phyloP scores from a whole-genome alignment of 2,797 vertebrate genomes.

The Tinamus major region DNA sequence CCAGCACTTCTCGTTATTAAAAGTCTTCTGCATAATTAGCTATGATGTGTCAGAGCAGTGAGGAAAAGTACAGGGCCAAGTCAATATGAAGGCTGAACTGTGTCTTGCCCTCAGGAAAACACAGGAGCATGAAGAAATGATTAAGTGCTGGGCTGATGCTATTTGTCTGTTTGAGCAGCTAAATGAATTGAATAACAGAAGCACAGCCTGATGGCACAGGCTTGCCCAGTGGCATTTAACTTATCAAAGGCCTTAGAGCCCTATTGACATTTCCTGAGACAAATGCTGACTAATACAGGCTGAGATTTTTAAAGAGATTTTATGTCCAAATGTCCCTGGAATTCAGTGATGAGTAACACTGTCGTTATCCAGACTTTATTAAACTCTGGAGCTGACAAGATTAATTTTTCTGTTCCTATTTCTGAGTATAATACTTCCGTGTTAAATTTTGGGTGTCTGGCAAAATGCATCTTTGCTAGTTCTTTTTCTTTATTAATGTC shows the following conservation, averaged over 20 bases:
- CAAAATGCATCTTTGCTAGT: background rate
- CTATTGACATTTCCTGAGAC: slow-evolving; percentile 47
- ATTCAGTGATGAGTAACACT: slow-evolving; percentile 48
- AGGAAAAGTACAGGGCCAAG: slow-evolving; percentile 37
- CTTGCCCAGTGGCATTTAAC: slow-evolving; percentile 61
- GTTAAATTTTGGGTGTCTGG: background rate
- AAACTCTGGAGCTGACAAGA: slow-evolving; percentile 13
- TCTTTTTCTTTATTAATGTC: background rate
- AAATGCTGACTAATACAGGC: slow-evolving; percentile 35
- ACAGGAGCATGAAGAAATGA: slow-evolving; percentile 54
- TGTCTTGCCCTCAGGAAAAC: slow-evolving; percentile 61
- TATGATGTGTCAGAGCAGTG: slow-evolving; percentile 22
- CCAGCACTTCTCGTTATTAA: slow-evolving; percentile 25
- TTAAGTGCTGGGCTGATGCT: slow-evolving; percentile 64
- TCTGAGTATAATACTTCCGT: background rate
- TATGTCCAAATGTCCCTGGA: slow-evolving; percentile 1
- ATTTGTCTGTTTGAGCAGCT: slow-evolving; percentile 69
- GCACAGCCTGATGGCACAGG: background rate
- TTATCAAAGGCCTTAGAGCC: slow-evolving; percentile 50
- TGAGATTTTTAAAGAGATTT: slow-evolving; percentile 38
- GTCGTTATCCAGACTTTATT: slow-evolving; percentile 30
- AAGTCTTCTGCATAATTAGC: slow-evolving; percentile 44
- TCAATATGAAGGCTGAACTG: slow-evolving; percentile 35
- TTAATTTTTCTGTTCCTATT: background rate
- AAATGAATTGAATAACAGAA: slow-evolving; percentile 62